A percentile compares a stretch with the other conserved stretches of the same genome.
These are phyloP conservation scores for Potamarius usumacintae DNA, from an alignment of 2,113 vertebrate genomes.

Conservation along the genomic window DNA sequence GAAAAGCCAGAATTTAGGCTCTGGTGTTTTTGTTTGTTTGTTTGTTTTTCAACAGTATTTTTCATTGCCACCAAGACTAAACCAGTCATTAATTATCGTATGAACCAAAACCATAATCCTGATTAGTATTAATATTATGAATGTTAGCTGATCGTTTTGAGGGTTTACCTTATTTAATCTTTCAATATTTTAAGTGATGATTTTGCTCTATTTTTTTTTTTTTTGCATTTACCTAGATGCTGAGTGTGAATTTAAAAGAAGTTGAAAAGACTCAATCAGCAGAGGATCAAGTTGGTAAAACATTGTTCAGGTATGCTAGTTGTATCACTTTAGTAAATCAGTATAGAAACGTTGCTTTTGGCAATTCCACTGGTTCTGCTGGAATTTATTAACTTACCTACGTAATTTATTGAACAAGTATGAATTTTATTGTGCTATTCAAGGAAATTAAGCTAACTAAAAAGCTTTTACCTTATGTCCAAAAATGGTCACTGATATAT, in stretches of 20 bases:
- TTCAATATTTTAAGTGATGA: background rate
- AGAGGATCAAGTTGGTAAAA: background rate
- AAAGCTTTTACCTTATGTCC: background rate
- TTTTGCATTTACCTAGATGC: background rate
- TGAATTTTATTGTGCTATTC: background rate
- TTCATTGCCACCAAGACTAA: too few species aligned
- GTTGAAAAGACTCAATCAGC: background rate
- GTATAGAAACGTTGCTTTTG: background rate
- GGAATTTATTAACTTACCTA: background rate
- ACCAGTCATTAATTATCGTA: too few species aligned
- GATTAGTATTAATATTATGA: background rate
- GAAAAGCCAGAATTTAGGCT: background rate
- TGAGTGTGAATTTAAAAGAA: background rate
- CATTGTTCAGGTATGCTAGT: background rate
- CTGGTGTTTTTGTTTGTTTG: background rate
- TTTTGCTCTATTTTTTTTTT: background rate
- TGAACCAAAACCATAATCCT: too few species aligned
- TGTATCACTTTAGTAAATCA: background rate
- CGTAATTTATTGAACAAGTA: background rate
- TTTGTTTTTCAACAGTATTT: background rate
- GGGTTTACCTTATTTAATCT: background rate
- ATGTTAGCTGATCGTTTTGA: background rate
- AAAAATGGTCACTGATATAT: background rate
- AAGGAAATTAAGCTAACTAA: background rate
- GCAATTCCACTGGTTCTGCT: background rate